Evolutionary conservation across 2,888 invertebrate species (phyloP), one percentile per base, ranked within the genome.

Genomic region (Norana najaformis): DNA sequence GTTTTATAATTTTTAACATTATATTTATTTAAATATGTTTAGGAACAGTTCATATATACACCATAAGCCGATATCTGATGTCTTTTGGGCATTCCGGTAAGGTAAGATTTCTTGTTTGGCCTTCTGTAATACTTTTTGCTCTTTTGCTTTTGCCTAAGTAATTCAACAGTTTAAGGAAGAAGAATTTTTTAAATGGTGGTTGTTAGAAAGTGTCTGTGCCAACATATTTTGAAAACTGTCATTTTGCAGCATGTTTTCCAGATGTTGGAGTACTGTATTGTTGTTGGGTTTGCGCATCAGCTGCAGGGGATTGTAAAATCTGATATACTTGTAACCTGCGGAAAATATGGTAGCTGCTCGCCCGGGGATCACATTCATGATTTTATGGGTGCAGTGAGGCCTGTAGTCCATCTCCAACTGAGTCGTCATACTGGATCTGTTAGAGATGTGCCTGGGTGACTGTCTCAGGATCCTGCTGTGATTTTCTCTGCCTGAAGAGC

Each of bases 1-100:
- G 47, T 47, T 69, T 69, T n/a, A 69, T n/a, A n/a, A n/a, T 69
- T 47, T 69, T 69, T n/a, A 69, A 69, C n/a, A n/a, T 69, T 11
- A 69, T 69, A 69, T 69, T 69, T 69, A n/a, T 69, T 30, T 69
- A n/a, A 69, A n/a, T 69, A n/a, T 85, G 41, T 90, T 34, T 53
- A 95, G 95, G 94, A 85, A 95, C 94, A 23, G 92, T 95, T 8
- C 94, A 94, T 90, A 94, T 95, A 41, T 95, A 95, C 93, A 94
- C 93, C 90, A 94, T 95, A 38, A 93, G 93, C 39, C 92, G 94
- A 88, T 94, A 94, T 91, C 92, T 95, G 82, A 94, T 95, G 95
- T 93, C 93, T 53, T 92, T 94, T n/a, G 95, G 95, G 11, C 94
- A 94, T 91, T 94, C 94, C 37, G 92, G 93, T 30, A 93, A 93